Evolutionary conservation across 2,113 vertebrate genomes (phyloP).

Genomic region (Menidia beryllina): DNA sequence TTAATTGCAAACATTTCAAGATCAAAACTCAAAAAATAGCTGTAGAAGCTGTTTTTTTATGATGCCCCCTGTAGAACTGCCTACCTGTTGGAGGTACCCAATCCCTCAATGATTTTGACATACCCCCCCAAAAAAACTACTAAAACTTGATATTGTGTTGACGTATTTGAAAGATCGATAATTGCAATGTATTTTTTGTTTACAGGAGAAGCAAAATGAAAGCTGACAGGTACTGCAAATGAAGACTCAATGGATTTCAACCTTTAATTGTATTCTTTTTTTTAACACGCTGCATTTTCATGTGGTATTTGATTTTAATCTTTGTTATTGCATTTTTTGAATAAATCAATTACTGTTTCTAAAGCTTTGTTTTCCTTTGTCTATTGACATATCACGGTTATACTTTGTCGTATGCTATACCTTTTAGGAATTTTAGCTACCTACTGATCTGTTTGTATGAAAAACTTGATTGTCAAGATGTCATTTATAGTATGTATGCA

Average conservation of each 20-base stretch:
- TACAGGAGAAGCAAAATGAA: slow-evolving; percentile 96
- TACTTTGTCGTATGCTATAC: neutral
- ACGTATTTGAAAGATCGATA: neutral
- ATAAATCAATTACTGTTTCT: slow-evolving; percentile 55
- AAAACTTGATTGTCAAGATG: no score
- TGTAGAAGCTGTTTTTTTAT: no score
- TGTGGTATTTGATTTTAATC: neutral
- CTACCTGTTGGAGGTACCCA: no score
- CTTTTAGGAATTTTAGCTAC: no score
- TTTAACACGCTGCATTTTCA: slow-evolving; percentile 9
- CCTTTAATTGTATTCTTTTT: slow-evolving; percentile 29
- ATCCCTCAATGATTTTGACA: no score
- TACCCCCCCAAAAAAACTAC: no score
- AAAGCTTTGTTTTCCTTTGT: slow-evolving; percentile 8
- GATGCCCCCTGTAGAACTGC: no score
- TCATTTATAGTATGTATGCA: no score
- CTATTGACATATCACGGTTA: neutral
- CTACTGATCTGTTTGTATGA: no score
- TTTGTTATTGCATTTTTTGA: slow-evolving; percentile 39
- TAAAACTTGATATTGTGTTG: no score
- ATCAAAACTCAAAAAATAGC: no score
- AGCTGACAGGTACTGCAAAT: slow-evolving; percentile 98
- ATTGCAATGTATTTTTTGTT: neutral
- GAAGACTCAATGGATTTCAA: slow-evolving; percentile 51
- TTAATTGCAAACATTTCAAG: no score